These are phyloP conservation scores for Trachemys scripta DNA, from an alignment of 2,113 vertebrate genomes.

Conservation along the genomic window DNA sequence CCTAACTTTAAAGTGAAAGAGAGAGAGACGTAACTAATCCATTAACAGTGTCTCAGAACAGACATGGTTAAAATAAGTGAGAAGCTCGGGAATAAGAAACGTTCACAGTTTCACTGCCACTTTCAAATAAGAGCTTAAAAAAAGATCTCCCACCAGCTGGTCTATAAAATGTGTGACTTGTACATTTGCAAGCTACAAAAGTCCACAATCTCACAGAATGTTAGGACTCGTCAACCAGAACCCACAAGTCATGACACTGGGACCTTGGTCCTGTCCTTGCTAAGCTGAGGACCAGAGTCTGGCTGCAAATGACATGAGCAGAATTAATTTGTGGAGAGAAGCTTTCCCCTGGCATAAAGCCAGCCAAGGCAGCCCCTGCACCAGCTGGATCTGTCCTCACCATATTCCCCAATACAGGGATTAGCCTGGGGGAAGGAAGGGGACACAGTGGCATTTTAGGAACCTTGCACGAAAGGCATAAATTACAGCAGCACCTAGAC, in stretches of 20 bases:
- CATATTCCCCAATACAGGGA: not conserved
- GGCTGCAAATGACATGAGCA: not conserved
- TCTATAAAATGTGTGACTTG: slow-evolving; percentile 56
- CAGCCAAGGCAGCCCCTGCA: slow-evolving; percentile 29
- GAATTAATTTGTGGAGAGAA: slow-evolving; percentile 10
- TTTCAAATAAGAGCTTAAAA: slow-evolving; percentile 67
- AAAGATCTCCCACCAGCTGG: slow-evolving; percentile 66
- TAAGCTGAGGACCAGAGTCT: slow-evolving; percentile 59
- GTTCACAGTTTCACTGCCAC: slow-evolving; percentile 43
- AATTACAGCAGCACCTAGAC: not conserved
- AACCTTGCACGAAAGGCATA: not conserved
- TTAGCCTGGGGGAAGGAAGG: slow-evolving; percentile 8
- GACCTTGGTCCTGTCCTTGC: slow-evolving; percentile 60
- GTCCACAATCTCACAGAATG: slow-evolving; percentile 64
- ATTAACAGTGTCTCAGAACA: slow-evolving; percentile 47
- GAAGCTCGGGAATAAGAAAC: slow-evolving; percentile 61
- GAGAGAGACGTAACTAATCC: slow-evolving; percentile 34
- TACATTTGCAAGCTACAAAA: slow-evolving; percentile 62
- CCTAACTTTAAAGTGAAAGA: not conserved
- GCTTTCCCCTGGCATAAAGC: slow-evolving; percentile 31
- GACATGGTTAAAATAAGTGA: slow-evolving; percentile 66
- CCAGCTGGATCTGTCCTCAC: not conserved
- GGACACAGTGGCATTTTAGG: not conserved
- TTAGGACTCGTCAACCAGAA: slow-evolving; percentile 56
- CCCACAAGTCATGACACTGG: slow-evolving; percentile 34